phyloP scores from a whole-genome alignment of 1,140 invertebrate species.

The Drosophila serrata region DNA sequence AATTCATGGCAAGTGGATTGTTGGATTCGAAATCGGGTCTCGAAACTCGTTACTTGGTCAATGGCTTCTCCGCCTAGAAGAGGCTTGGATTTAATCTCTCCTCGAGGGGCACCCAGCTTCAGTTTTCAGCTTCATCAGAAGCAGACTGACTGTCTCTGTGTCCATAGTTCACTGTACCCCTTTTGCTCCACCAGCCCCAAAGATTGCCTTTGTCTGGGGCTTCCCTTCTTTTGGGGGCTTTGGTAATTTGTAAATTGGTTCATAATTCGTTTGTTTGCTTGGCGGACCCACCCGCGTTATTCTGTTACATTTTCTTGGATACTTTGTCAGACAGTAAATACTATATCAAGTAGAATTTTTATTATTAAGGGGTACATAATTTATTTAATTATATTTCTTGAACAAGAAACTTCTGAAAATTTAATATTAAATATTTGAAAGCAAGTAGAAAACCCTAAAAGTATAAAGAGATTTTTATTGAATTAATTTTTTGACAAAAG shows the following conservation, averaged over 20 bases:
- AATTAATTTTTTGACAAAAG: too few species aligned
- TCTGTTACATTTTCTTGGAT: slow-evolving; percentile 22
- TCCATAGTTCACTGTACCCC: slow-evolving; percentile 31
- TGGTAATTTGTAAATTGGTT: slow-evolving; percentile 84
- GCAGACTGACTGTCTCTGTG: slow-evolving; percentile 20
- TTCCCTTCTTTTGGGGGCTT: slow-evolving; percentile 34
- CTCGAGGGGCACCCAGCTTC: slow-evolving; percentile 24
- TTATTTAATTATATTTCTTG: neutral
- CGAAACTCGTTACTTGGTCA: slow-evolving; percentile 74
- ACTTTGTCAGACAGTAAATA: slow-evolving; percentile 5
- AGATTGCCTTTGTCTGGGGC: slow-evolving; percentile 12
- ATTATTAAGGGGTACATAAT: neutral
- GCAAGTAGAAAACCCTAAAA: neutral
- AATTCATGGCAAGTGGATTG: slow-evolving; percentile 48
- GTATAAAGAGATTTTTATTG: neutral
- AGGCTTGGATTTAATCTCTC: slow-evolving; percentile 39
- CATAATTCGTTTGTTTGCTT: slow-evolving; percentile 77
- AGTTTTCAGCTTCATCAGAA: slow-evolving; percentile 8
- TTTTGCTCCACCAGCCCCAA: neutral
- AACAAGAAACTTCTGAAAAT: rapidly evolving
- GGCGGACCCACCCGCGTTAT: slow-evolving; percentile 32
- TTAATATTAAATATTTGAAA: neutral
- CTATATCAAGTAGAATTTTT: neutral
- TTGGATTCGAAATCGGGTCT: slow-evolving; percentile 37
- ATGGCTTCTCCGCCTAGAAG: slow-evolving; percentile 64